Evolutionary conservation across 2,797 vertebrate species (phyloP).

Genomic region (Enoplosus armatus): DNA sequence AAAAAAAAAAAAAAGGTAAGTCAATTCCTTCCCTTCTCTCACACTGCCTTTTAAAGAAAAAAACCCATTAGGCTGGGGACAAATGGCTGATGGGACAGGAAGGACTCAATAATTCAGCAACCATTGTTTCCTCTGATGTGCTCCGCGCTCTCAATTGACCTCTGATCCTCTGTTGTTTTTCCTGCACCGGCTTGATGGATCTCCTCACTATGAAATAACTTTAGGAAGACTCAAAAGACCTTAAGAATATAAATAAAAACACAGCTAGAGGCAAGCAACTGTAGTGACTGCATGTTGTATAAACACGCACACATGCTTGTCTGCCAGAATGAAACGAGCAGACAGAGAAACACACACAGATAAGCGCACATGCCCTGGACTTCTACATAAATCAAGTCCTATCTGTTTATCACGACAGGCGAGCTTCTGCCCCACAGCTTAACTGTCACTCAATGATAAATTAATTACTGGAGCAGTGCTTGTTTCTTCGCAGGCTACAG

Average conservation of each 20-base stretch:
- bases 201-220: constrained; percentile 62
- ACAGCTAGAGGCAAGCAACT: constrained; percentile 51
- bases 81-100: constrained; percentile 83
- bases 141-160: constrained; percentile 79
- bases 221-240: constrained; percentile 60
- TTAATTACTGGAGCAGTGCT: constrained; percentile 73
- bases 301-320: constrained; percentile 46
- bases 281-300: constrained; percentile 57
- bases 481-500: constrained; percentile 53
- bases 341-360: constrained; percentile 48
- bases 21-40: constrained; percentile 41
- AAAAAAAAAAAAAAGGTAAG: constrained; percentile 29
- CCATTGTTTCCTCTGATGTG: constrained; percentile 86
- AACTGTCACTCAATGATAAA: constrained; percentile 79
- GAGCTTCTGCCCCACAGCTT: constrained; percentile 61
- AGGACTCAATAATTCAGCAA: constrained; percentile 86
- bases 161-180: constrained; percentile 77
- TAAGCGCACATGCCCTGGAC: constrained; percentile 43
- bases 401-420: constrained; percentile 74
- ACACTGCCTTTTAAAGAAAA: constrained; percentile 75
- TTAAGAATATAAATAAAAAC: constrained; percentile 69
- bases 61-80: constrained; percentile 80
- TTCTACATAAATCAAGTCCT: constrained; percentile 74
- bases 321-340: constrained; percentile 51
- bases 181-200: constrained; percentile 76